Percentiles rank a stretch among this genome's conserved stretches.
phyloP scores from a whole-genome alignment of 2,888 invertebrate species.

The Chrysolina americana region DNA sequence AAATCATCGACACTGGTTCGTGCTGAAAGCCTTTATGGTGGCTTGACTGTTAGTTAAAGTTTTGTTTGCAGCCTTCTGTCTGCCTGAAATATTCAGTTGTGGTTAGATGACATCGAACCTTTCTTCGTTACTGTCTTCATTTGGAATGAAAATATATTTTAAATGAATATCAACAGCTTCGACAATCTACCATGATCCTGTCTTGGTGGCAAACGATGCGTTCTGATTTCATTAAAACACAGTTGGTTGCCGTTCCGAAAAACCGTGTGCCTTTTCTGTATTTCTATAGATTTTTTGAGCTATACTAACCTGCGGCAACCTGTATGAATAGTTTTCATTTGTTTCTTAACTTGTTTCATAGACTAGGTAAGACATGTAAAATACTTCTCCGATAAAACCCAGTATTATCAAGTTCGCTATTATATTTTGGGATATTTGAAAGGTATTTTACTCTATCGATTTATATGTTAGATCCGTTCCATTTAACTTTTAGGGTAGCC shows the following conservation, averaged over 20 bases:
- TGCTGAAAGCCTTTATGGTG: too few relatives aligned
- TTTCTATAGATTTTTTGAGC: constrained; percentile 24
- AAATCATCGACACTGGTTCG: too few relatives aligned
- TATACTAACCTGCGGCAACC: constrained; percentile 46
- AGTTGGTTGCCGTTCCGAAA: constrained; percentile 2
- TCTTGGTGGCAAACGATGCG: background rate
- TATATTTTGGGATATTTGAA: background rate
- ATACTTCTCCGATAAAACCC: background rate
- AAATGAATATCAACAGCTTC: too few relatives aligned
- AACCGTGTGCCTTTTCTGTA: constrained; percentile 1
- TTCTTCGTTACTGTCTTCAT: too few relatives aligned
- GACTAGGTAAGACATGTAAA: constrained; percentile 7
- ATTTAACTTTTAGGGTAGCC: background rate
- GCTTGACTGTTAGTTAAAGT: too few relatives aligned
- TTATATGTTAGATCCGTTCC: background rate
- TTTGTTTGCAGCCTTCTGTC: too few relatives aligned
- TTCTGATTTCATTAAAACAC: constrained; percentile 25
- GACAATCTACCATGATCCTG: too few relatives aligned
- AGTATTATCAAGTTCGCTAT: background rate
- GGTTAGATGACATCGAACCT: too few relatives aligned
- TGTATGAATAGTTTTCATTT: constrained; percentile 31
- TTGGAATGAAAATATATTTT: too few relatives aligned
- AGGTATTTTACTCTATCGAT: background rate
- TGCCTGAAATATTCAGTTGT: too few relatives aligned
- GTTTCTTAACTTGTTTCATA: constrained; percentile 33